phyloP scores from a whole-genome alignment of 1,140 invertebrate species.

The Drosophila kikkawai region DNA sequence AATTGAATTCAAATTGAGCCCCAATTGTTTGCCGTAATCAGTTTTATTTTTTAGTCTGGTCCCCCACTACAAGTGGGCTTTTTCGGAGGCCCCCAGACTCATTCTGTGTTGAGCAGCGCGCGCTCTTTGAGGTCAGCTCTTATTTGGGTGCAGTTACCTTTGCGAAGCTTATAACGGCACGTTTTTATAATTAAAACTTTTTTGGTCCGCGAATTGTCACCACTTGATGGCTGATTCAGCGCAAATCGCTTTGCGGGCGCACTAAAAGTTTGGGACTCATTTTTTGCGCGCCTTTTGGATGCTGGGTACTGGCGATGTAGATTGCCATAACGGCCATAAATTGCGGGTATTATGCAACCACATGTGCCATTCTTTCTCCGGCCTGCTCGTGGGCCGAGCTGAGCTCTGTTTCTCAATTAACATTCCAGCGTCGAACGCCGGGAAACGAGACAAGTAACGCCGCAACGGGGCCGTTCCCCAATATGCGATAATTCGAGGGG shows the following conservation, averaged over 20 bases:
- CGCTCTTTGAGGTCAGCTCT: slow-evolving; percentile 34
- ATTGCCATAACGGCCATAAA: slow-evolving; percentile 28
- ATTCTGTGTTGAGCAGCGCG: slow-evolving; percentile 9
- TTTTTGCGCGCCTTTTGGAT: slow-evolving; percentile 9
- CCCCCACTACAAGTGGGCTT: slow-evolving; percentile 1
- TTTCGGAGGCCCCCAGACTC: slow-evolving; percentile 9
- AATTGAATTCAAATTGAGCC: slow-evolving; percentile 61
- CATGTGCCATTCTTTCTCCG: slow-evolving; percentile 33
- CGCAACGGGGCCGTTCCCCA: no score
- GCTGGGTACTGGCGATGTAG: slow-evolving; percentile 24
- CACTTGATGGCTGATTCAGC: slow-evolving; percentile 37
- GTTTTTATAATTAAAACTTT: slow-evolving; percentile 51
- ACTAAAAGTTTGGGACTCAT: neutral
- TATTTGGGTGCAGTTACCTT: slow-evolving; percentile 44
- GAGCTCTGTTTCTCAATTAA: slow-evolving; percentile 25
- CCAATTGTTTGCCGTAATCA: slow-evolving; percentile 56
- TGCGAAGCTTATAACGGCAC: slow-evolving; percentile 34
- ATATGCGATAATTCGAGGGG: slow-evolving; percentile 3
- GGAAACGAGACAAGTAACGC: slow-evolving; percentile 2
- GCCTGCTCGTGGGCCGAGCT: neutral
- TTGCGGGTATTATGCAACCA: slow-evolving; percentile 31
- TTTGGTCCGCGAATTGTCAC: slow-evolving; percentile 34
- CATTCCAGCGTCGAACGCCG: slow-evolving; percentile 15
- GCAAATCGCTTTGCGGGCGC: slow-evolving; percentile 14
- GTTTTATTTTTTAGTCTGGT: slow-evolving; percentile 22